These are phyloP conservation scores for Pseudoatta argentina DNA, from an alignment of 1,140 invertebrate species.

Conservation along the genomic window DNA sequence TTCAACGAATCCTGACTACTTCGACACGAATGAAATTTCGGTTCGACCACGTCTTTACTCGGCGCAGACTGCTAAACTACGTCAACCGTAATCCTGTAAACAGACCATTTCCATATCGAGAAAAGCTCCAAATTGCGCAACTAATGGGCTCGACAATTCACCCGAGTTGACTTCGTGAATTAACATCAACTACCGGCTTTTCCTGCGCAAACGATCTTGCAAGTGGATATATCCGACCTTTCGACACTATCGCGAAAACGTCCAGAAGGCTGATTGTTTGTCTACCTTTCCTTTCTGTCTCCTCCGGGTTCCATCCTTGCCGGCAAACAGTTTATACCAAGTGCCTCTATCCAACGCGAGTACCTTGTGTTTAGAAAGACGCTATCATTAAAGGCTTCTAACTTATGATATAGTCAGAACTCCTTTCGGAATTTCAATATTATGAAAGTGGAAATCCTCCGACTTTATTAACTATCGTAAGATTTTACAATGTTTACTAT, in stretches of 20 bases:
- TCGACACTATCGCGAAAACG: slow-evolving; percentile 54
- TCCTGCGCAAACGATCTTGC: slow-evolving; percentile 71
- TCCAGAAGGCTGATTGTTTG: slow-evolving; percentile 65
- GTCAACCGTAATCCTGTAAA: slow-evolving; percentile 77
- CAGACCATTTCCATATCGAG: slow-evolving; percentile 76
- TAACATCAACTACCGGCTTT: slow-evolving; percentile 74
- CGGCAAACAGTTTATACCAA: slow-evolving; percentile 37
- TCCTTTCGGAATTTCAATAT: neutral
- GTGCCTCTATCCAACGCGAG: slow-evolving; percentile 42
- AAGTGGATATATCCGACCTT: slow-evolving; percentile 67
- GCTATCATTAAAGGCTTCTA: neutral
- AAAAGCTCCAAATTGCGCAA: slow-evolving; percentile 69
- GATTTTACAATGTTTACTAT: neutral
- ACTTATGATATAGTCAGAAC: slow-evolving; percentile 11
- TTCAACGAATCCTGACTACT: neutral
- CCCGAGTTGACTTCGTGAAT: slow-evolving; percentile 72
- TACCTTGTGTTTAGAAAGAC: slow-evolving; percentile 13
- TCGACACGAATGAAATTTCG: slow-evolving; percentile 52
- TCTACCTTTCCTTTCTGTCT: slow-evolving; percentile 53
- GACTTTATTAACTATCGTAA: neutral
- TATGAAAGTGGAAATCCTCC: neutral
- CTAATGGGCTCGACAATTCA: slow-evolving; percentile 79
- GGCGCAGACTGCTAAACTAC: slow-evolving; percentile 69
- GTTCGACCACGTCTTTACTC: slow-evolving; percentile 37
- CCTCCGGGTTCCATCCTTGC: slow-evolving; percentile 15